A percentile compares a stretch with the other conserved stretches of the same genome.
Evolutionary conservation across 2,113 vertebrate genomes (phyloP).

Genomic region (Leptobrachium leishanense): DNA sequence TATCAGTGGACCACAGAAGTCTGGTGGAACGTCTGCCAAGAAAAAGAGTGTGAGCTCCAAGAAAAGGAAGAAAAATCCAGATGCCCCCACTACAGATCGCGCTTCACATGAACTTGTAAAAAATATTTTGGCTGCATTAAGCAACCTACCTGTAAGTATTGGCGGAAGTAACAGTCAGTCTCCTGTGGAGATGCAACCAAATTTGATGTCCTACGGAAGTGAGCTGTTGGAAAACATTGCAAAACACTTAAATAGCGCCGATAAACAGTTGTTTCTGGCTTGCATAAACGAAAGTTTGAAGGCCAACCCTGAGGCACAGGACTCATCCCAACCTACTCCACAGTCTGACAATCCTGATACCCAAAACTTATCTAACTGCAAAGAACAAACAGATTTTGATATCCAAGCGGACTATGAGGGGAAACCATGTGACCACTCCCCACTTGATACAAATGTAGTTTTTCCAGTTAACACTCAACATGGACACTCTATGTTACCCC

Average conservation of each 20-base stretch:
- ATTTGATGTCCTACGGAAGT: conserved; percentile 65
- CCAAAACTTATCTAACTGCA: conserved; percentile 60
- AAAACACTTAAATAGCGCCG: conserved; percentile 75
- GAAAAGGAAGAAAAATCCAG: conserved; percentile 69
- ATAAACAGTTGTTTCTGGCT: conserved; percentile 80
- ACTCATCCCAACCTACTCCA: conserved; percentile 60
- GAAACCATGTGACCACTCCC: background rate
- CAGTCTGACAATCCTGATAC: conserved; percentile 74
- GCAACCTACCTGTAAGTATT: conserved; percentile 60
- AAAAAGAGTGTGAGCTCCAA: conserved; percentile 73
- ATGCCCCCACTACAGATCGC: conserved; percentile 54
- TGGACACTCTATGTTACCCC: conserved; percentile 50
- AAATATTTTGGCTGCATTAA: conserved; percentile 58
- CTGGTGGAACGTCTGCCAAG: conserved; percentile 52
- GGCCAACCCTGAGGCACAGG: conserved; percentile 59
- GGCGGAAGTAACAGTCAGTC: conserved; percentile 56
- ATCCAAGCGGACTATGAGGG: conserved; percentile 53
- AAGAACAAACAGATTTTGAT: conserved; percentile 55
- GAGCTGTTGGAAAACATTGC: conserved; percentile 72
- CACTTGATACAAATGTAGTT: background rate
- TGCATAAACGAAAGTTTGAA: conserved; percentile 75
- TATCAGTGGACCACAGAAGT: conserved; percentile 69
- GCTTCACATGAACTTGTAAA: conserved; percentile 60
- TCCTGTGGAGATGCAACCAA: conserved; percentile 62
- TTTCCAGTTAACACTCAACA: conserved; percentile 56